These are phyloP conservation scores for Hypomecis atomaria DNA, from an alignment of 2,888 invertebrate species.

Conservation along the genomic window DNA sequence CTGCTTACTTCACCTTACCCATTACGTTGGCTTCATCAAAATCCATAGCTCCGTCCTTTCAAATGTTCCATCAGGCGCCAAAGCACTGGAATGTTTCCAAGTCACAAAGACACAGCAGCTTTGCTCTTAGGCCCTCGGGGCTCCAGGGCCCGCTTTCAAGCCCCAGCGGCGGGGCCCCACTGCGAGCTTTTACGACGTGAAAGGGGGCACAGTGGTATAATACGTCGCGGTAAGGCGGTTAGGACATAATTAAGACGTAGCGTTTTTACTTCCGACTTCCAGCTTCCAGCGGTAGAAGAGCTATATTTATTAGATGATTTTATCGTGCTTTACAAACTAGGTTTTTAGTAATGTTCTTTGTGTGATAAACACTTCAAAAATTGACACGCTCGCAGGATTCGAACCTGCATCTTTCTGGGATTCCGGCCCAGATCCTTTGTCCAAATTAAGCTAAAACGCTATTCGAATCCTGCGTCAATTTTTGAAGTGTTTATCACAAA, in stretches of 20 bases:
- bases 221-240: constrained; percentile 12
- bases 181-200: constrained; percentile 43
- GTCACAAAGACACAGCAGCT: constrained; percentile 35
- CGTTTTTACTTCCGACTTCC: background rate
- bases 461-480: no score
- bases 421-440: no score
- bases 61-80: constrained; percentile 3
- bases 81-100: constrained; percentile 21
- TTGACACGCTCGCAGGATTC: no score
- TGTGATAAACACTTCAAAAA: no score
- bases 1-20: no score
- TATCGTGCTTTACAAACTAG: no score
- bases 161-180: constrained; percentile 36
- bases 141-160: constrained; percentile 40
- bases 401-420: no score
- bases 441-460: no score
- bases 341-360: no score
- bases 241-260: background rate
- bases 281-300: no score
- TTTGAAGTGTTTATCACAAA: no score
- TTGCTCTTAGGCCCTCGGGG: constrained; percentile 40
- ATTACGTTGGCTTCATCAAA: background rate
- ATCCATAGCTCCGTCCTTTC: background rate
- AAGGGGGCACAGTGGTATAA: constrained; percentile 33
- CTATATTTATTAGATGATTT: no score